Evolutionary conservation across 2,888 invertebrate species (phyloP).

Genomic region (Orchesellides sinensis): DNA sequence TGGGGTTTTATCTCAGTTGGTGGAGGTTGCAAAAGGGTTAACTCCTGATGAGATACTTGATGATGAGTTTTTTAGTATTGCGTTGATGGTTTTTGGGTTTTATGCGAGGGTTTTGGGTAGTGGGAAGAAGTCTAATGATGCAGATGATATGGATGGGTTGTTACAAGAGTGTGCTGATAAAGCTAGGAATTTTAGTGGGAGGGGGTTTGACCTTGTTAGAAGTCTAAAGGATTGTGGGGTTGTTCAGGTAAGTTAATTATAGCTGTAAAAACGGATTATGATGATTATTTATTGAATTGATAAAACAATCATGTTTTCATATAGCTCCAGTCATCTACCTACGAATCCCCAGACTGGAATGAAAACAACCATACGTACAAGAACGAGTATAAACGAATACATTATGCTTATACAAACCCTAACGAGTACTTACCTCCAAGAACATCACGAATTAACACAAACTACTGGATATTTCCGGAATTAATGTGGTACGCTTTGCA

Average conservation of each 20-base stretch:
- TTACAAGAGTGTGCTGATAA: not conserved
- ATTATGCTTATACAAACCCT: not conserved
- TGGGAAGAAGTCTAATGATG: too few species aligned
- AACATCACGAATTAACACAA: not conserved
- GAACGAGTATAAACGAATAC: too few species aligned
- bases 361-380: not conserved
- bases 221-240: not conserved
- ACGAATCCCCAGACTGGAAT: not conserved
- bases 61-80: slow-evolving; percentile 9
- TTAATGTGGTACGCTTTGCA: slow-evolving; percentile 28
- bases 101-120: not conserved
- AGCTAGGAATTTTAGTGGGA: not conserved
- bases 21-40: not conserved
- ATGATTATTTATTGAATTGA: not conserved
- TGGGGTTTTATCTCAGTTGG: not conserved
- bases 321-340: not conserved
- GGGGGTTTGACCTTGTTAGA: not conserved
- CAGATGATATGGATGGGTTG: not conserved
- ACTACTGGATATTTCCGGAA: slow-evolving; percentile 14
- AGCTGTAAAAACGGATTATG: too few species aligned
- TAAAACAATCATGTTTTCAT: not conserved
- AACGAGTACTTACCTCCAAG: slow-evolving; percentile 6
- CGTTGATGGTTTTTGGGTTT: not conserved
- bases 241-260: not conserved
- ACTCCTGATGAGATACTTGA: not conserved